These are phyloP conservation scores for Pyrocephalus nanus DNA, from an alignment of 2,797 vertebrate species.

Conservation along the genomic window DNA sequence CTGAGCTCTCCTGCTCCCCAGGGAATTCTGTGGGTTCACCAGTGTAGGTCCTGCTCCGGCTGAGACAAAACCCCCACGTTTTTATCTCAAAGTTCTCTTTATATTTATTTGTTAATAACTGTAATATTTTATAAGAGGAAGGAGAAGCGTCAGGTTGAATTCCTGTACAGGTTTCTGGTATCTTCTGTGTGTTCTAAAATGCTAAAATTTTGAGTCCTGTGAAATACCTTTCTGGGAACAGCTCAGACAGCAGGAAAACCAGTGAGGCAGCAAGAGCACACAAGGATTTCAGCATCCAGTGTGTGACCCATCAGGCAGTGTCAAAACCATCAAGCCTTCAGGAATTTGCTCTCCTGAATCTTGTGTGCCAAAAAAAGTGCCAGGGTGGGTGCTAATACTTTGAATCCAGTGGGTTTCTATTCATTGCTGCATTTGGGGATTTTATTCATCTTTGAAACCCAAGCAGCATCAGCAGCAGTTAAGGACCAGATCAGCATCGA, in stretches of 20 bases:
- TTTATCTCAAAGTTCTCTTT: neutral
- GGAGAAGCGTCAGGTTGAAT: neutral
- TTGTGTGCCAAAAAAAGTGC: neutral
- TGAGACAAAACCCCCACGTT: fast-evolving
- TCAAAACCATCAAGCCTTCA: neutral
- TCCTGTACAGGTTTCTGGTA: neutral
- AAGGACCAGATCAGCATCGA: neutral
- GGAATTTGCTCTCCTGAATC: neutral
- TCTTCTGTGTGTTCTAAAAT: neutral
- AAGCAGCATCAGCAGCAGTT: neutral
- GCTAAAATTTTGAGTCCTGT: neutral
- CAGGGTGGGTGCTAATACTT: neutral
- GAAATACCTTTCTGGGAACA: neutral
- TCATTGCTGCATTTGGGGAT: neutral
- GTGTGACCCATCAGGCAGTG: neutral
- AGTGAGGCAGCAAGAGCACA: neutral
- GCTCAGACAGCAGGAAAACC: neutral
- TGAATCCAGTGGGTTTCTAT: neutral
- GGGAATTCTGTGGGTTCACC: neutral
- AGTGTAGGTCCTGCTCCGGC: neutral
- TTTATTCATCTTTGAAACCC: neutral
- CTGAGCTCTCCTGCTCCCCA: neutral
- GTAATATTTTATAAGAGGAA: neutral
- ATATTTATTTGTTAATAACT: neutral
- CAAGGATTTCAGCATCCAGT: neutral